phyloP scores from a whole-genome alignment of 2,888 invertebrate species.

The Caenorhabditis afra region DNA sequence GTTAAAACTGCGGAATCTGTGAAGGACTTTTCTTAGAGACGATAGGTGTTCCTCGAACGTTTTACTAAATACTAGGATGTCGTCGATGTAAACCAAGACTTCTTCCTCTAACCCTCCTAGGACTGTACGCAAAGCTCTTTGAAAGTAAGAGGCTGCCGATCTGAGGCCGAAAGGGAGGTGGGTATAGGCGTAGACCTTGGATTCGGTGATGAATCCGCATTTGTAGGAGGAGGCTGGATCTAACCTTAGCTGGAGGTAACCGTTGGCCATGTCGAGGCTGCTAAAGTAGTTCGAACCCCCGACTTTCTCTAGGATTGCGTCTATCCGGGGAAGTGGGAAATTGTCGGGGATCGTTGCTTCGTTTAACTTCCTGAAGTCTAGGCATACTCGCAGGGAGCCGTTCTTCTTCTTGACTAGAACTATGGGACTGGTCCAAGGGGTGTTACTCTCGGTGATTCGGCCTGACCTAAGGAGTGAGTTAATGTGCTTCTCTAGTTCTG shows the following conservation, averaged over 20 bases:
- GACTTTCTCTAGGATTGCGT: slow-evolving; percentile 50
- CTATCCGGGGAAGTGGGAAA: slow-evolving; percentile 63
- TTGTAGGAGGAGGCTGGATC: slow-evolving; percentile 16
- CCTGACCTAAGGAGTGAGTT: slow-evolving; percentile 54
- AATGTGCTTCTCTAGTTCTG: slow-evolving; percentile 65
- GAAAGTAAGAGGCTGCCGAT: slow-evolving; percentile 57
- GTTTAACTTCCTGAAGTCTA: slow-evolving; percentile 66
- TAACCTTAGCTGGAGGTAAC: slow-evolving; percentile 56
- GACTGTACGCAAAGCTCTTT: slow-evolving; percentile 32
- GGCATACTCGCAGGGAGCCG: slow-evolving; percentile 63
- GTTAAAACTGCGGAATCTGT: slow-evolving; percentile 44
- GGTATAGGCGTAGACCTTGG: slow-evolving; percentile 39
- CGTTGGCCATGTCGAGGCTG: slow-evolving; percentile 56
- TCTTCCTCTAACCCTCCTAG: slow-evolving; percentile 40
- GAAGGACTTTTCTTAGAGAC: slow-evolving; percentile 29
- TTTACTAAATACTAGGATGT: slow-evolving; percentile 41
- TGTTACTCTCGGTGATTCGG: slow-evolving; percentile 60
- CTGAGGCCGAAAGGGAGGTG: slow-evolving; percentile 49
- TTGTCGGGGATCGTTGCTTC: slow-evolving; percentile 60
- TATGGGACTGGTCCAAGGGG: slow-evolving; percentile 63
- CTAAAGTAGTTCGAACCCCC: slow-evolving; percentile 43
- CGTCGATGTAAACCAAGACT: slow-evolving; percentile 57
- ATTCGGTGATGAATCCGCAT: slow-evolving; percentile 35
- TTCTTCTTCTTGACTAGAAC: slow-evolving; percentile 67
- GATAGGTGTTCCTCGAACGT: slow-evolving; percentile 40